Evolutionary conservation across 2,797 vertebrate genomes (phyloP), one percentile per base, ranked within the genome.

Genomic region (Danio choprae): DNA sequence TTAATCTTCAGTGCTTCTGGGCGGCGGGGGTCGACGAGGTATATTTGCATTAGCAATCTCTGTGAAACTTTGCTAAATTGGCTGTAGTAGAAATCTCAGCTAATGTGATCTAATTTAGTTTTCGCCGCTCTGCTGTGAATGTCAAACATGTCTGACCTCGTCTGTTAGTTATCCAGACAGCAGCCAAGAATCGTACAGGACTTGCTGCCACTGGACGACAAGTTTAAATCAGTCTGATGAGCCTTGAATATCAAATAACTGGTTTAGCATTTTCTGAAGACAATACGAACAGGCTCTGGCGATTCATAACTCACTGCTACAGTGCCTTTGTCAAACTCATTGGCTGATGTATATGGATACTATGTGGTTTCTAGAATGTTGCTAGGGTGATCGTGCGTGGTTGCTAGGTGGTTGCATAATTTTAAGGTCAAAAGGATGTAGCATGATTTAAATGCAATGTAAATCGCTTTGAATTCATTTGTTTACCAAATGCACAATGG

Each of bases 21-120:
- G 44, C 38, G 62, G 60, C 48, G 48, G 74, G 63, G 64, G 41
- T 63, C 50, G 60, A 44, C 15, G 63, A 48, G 50, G 46, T 67
- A 12, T 56, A 68, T 77, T 77, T 77, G 74, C 74, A 77, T 67
- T 77, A 77, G 74, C 74, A 77, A 67, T 77, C 74, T 77, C 74
- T 67, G 41, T 67, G 74, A 77, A 77, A 77, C 74, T 65, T 67
- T 56, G 63, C 74, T 77, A 77, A 77, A 77, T 77, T 77, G 74
- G 74, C 74, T 67, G 75, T 68, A 68, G 75, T 68, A 58, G 75
- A 65, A 77, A 70, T 77, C 75, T 77, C 63, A 48, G 63, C 63
- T 77, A 77, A 77, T 77, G 75, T 68, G 75, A 77, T 58, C 51
- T 77, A 68, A 77, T 68, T 77, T 68, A 68, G 75, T 68, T 56